Conservation (phyloP, 2,888 invertebrate genomes). For the Alentia gelatinosa region DNA sequence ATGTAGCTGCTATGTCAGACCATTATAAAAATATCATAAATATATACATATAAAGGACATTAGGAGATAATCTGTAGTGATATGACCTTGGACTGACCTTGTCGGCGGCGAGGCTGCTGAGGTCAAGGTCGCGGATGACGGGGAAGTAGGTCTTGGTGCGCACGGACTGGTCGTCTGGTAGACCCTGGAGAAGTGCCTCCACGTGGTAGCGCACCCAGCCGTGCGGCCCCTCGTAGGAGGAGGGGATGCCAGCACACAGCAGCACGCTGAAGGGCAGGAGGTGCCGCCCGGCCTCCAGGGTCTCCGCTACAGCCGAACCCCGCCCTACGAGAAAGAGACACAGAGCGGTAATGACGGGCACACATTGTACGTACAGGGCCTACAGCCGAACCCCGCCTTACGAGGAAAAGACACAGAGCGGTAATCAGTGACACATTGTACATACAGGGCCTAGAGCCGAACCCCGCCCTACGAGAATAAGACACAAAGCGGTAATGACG, state of each 20-base stretch:
- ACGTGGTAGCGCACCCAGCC: conserved; percentile 48
- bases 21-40: too few relatives aligned
- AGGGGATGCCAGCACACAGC: conserved; percentile 19
- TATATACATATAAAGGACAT: too few relatives aligned
- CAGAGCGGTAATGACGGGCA: too few relatives aligned
- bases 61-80: too few relatives aligned
- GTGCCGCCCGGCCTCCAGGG: conserved; percentile 48
- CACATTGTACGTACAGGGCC: too few relatives aligned
- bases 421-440: too few relatives aligned
- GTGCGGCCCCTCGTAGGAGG: conserved; percentile 35
- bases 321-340: neutral
- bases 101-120: neutral
- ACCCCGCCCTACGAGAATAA: too few relatives aligned
- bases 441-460: too few relatives aligned
- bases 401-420: too few relatives aligned
- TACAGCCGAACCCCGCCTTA: too few relatives aligned
- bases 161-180: neutral
- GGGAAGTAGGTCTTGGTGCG: neutral
- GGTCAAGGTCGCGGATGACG: conserved; percentile 18
- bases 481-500: too few relatives aligned
- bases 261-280: conserved; percentile 27
- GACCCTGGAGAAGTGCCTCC: neutral
- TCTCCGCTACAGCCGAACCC: neutral
- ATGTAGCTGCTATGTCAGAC: too few relatives aligned
- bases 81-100: conserved; percentile 10